These are phyloP conservation scores for Leucosticte australis DNA, from an alignment of 2,113 vertebrate genomes.

Conservation along the genomic window DNA sequence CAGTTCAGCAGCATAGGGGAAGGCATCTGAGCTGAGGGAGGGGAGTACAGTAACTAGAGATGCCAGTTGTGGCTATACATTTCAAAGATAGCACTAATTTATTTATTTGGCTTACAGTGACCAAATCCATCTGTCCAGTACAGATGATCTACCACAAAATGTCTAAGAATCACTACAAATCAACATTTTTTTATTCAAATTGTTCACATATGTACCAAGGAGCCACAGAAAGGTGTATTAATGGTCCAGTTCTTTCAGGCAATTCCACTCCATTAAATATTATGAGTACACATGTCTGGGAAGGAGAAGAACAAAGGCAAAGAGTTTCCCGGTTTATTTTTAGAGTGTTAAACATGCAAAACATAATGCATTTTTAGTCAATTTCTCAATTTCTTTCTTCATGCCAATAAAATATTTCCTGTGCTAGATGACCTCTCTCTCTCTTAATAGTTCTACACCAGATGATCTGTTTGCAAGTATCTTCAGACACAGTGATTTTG, in stretches of 20 bases:
- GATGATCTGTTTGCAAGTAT: neutral
- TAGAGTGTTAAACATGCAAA: neutral
- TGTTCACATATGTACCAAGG: conserved; percentile 68
- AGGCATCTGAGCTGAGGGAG: conserved; percentile 47
- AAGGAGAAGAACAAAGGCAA: neutral
- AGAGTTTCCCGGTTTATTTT: conserved; percentile 27
- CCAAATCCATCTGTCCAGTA: conserved; percentile 60
- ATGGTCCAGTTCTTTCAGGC: conserved; percentile 32
- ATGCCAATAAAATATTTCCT: conserved; percentile 20
- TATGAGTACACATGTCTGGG: conserved; percentile 42
- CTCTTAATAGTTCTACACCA: neutral
- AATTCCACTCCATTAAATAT: conserved; percentile 61
- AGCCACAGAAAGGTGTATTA: conserved; percentile 52
- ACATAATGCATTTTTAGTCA: neutral
- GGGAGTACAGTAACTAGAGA: conserved; percentile 36
- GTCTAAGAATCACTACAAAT: conserved; percentile 32
- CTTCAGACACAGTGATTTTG: neutral
- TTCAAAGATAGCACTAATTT: conserved; percentile 71
- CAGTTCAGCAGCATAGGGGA: conserved; percentile 47
- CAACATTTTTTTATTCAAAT: conserved; percentile 46
- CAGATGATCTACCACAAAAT: conserved; percentile 50
- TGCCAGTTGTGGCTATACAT: conserved; percentile 67
- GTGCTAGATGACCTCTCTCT: neutral
- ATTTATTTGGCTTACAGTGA: conserved; percentile 72
- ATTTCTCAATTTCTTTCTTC: neutral